phyloP scores from a whole-genome alignment of 1,140 invertebrate species.

The Maniola jurtina region DNA sequence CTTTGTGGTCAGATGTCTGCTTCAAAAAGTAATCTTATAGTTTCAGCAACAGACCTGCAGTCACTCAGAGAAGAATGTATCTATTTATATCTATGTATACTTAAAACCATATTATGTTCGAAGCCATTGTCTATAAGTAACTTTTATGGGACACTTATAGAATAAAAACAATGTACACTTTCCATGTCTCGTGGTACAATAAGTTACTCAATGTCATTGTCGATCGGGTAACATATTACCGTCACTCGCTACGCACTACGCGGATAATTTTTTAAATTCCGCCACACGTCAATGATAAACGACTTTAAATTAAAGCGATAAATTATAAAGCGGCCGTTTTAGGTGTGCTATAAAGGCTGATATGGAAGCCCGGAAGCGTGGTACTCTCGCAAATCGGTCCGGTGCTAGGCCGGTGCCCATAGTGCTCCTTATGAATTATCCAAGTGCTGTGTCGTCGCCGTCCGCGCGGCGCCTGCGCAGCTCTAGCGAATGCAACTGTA shows the following conservation, averaged over 20 bases:
- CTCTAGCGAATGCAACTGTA: slow-evolving; percentile 42
- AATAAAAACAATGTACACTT: slow-evolving; percentile 13
- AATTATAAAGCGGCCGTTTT: slow-evolving; percentile 48
- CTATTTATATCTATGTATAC: too few species aligned
- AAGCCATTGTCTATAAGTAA: too few species aligned
- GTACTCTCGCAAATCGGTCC: slow-evolving; percentile 39
- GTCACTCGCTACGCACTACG: slow-evolving; percentile 12
- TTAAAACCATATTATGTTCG: too few species aligned
- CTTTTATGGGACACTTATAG: background rate
- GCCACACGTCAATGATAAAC: slow-evolving; percentile 34
- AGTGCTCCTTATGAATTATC: slow-evolving; percentile 64
- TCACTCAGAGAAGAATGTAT: too few species aligned
- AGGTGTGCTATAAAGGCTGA: slow-evolving; percentile 40
- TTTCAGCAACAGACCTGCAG: too few species aligned
- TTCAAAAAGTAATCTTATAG: too few species aligned
- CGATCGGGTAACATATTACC: slow-evolving; percentile 15
- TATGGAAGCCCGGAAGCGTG: slow-evolving; percentile 57
- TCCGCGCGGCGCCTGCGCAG: slow-evolving; percentile 57
- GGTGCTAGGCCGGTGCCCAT: slow-evolving; percentile 18
- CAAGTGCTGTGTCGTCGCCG: slow-evolving; percentile 49
- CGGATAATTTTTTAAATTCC: slow-evolving; percentile 29
- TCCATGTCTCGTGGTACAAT: slow-evolving; percentile 20
- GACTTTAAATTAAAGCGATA: slow-evolving; percentile 31
- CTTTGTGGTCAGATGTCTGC: too few species aligned
- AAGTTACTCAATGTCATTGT: slow-evolving; percentile 14